Base-by-base conservation (phyloP, 2,888 invertebrate genomes). In the Mesorhabditis spiculigera region DNA sequence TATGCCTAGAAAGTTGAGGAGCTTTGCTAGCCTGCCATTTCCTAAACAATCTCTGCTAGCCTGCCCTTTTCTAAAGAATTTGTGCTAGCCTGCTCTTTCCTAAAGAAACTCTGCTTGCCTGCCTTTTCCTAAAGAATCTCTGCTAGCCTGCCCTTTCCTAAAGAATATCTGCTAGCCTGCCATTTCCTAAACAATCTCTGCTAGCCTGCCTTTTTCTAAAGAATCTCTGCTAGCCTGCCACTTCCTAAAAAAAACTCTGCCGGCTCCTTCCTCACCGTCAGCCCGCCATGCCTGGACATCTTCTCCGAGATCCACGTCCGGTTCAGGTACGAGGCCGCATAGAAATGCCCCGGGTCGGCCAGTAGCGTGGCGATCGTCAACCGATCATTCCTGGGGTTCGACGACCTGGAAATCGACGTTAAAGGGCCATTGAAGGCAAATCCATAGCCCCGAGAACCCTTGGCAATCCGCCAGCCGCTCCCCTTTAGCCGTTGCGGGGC, bases 271-370 rank as follows among this genome's bases (percentile, higher is more conserved):
- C 42, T 4, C n/a, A 76, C 75, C 68, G 68, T 28, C 5, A 81
- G 42, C n/a, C 80, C 80, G 1, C 81, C 81, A 45, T 81, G 81
- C 13, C 50, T 43, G 50, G 45, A 45, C 67, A 81, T 81, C 13
- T 76, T 74, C 45, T 73, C 66, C 2, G 62, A 63, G 64, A 81
- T 77, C 81, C 81, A 81, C n/a, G 68, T 69, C 13, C 73, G 45
- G 69, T 80, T 75, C 50, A 73, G 74, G 58, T 81, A 80, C 8
- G 75, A 72, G 10, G 69, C 64, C 42, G 74, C 74, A 65, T 80
- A 80, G 65, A 72, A 75, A 5, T 70, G 67, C 6, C 74, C 77
- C 5, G 71, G 71, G 50, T 79, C 80, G 6, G 77, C 78, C 16
- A 80, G 69, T 64, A 80, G 73, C 6, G 80, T 78, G 4, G 75